Evolutionary conservation across 2,113 vertebrate genomes (phyloP).

Genomic region (Pyrgilauda ruficollis): DNA sequence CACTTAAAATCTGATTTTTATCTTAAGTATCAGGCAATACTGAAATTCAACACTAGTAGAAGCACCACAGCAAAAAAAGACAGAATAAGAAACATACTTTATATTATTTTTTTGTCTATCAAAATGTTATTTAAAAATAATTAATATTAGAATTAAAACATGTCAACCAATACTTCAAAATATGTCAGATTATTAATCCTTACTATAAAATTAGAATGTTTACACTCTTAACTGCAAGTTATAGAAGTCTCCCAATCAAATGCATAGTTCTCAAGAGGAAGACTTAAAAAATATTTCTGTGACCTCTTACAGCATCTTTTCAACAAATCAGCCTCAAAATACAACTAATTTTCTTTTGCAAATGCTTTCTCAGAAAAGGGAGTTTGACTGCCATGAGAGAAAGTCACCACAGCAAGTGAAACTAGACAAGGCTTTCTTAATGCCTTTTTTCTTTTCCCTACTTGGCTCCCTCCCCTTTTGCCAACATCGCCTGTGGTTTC

Average conservation of each 20-base stretch:
- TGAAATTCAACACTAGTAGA: background rate
- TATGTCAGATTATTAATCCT: background rate
- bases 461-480: background rate
- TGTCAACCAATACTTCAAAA: background rate
- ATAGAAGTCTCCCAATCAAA: background rate
- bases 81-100: background rate
- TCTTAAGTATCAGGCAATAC: background rate
- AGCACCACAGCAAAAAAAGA: background rate
- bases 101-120: background rate
- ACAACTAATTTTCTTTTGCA: background rate
- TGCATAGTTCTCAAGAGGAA: background rate
- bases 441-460: background rate
- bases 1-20: background rate
- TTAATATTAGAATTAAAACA: background rate
- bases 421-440: background rate
- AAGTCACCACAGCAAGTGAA: background rate
- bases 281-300: background rate
- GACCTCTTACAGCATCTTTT: background rate
- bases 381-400: background rate
- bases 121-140: background rate
- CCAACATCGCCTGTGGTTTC: slow-evolving; percentile 46
- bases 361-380: background rate
- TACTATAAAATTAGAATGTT: background rate
- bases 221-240: background rate
- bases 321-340: background rate